Base-by-base conservation (phyloP, 1,140 invertebrate species). In the Cepaea nemoralis region DNA sequence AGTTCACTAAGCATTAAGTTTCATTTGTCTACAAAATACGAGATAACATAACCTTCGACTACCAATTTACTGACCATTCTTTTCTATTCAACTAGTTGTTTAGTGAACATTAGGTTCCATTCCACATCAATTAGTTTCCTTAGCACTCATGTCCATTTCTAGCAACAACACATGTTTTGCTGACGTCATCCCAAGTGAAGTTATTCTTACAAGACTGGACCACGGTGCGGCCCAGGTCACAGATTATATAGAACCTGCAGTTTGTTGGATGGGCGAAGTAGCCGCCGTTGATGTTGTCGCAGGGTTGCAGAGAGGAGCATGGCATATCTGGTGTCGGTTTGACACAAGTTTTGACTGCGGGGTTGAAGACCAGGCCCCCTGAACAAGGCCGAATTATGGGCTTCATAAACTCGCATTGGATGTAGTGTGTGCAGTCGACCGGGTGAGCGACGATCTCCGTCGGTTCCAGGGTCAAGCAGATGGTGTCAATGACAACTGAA, bases 281-380 rank as follows among this genome's bases (percentile, higher is more conserved):
- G 1, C 80, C 80, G 1, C 70, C 70, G 55, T 81, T 75, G 2
- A 81, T 42, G 59, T 75, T 45, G 16, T 63, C 59, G 40, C 80
- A 81, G 0, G 71, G 80, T 24, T 12, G 40, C 19, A 81, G 5
- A 6, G 42, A n/a, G 24, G 45, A 14, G 42, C 80, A 81, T 8
- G 70, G 73, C 5, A 67, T 2, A 37, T 76, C 73, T 16, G 71
- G 12, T 1, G 27, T 16, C 19, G 80, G 71, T 5, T 35, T 27
- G 39, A 74, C 70, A 35, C 80, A 81, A 0, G 37, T 27, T 10
- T 19, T 76, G 3, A 16, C 27, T 0, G 10, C 39, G 1, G 71
- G 39, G 42, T 81, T 33, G 59, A 81, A 81, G 14, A 81, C 80
- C 0, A 81, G 59, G 22, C 80, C 80, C 2, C 55, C 71, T 6